Evolutionary conservation across 2,797 vertebrate species (phyloP).

Genomic region (Semotilus atromaculatus): DNA sequence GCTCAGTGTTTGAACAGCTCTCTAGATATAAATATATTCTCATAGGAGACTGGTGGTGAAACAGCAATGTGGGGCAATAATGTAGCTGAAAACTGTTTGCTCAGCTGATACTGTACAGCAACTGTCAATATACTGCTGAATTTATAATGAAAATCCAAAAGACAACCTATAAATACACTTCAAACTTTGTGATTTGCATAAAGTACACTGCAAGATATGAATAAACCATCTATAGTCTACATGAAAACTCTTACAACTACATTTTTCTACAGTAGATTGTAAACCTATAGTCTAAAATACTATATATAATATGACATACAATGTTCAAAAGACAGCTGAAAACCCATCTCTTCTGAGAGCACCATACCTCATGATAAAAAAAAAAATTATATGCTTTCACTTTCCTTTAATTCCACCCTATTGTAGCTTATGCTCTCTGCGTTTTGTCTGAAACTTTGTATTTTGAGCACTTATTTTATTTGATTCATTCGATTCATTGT

Average conservation of each 20-base stretch:
- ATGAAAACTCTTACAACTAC: background rate
- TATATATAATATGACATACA: background rate
- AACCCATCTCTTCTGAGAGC: too few relatives aligned
- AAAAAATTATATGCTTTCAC: too few relatives aligned
- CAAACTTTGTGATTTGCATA: background rate
- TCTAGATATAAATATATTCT: background rate
- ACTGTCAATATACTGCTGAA: conserved; percentile 11
- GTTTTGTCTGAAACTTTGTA: too few relatives aligned
- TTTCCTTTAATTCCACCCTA: too few relatives aligned
- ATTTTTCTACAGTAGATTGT: background rate
- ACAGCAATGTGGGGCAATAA: background rate
- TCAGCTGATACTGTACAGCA: conserved; percentile 7
- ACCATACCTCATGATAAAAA: too few relatives aligned
- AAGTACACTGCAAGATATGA: background rate
- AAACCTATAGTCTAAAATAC: background rate
- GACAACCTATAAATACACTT: conserved; percentile 11
- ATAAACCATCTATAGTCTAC: background rate
- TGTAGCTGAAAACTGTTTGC: conserved; percentile 19
- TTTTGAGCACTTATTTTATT: too few relatives aligned
- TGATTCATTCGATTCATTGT: too few relatives aligned
- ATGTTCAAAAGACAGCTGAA: too few relatives aligned
- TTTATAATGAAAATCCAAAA: conserved; percentile 15
- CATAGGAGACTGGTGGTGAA: conserved; percentile 3
- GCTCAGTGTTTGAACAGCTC: conserved; percentile 6
- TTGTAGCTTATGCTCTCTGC: too few relatives aligned